Percentiles rank a stretch among this genome's conserved stretches.
Evolutionary conservation across 1,140 invertebrate species (phyloP).

Genomic region (Radopholus similis): DNA sequence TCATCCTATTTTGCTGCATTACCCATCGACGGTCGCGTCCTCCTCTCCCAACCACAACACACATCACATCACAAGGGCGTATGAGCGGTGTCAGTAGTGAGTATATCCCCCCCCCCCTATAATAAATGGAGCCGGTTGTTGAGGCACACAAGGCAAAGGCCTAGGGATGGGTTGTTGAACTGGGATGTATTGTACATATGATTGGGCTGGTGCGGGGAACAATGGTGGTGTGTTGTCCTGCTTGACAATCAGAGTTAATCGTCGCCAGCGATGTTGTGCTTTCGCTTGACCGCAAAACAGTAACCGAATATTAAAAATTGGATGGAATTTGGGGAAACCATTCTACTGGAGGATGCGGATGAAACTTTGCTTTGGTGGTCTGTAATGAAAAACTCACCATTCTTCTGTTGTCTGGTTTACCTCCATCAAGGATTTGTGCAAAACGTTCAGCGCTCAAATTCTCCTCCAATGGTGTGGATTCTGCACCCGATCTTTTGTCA

Average conservation of each 20-base stretch:
- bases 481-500: neutral
- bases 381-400: constrained; percentile 5
- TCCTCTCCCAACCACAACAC: neutral
- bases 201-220: no score
- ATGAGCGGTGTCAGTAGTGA: no score
- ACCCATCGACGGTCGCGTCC: neutral
- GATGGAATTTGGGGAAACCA: neutral
- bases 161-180: no score
- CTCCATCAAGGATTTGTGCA: constrained; percentile 1
- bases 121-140: neutral
- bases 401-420: neutral
- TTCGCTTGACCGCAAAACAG: no score
- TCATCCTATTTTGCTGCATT: neutral
- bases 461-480: neutral
- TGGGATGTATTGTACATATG: no score
- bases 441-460: neutral
- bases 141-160: no score
- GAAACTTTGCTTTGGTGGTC: neutral
- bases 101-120: neutral
- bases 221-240: no score
- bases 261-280: no score
- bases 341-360: neutral
- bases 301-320: no score
- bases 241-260: no score
- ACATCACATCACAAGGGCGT: no score